phyloP scores from a whole-genome alignment of 1,140 invertebrate genomes.

The Heterodera carotae region DNA sequence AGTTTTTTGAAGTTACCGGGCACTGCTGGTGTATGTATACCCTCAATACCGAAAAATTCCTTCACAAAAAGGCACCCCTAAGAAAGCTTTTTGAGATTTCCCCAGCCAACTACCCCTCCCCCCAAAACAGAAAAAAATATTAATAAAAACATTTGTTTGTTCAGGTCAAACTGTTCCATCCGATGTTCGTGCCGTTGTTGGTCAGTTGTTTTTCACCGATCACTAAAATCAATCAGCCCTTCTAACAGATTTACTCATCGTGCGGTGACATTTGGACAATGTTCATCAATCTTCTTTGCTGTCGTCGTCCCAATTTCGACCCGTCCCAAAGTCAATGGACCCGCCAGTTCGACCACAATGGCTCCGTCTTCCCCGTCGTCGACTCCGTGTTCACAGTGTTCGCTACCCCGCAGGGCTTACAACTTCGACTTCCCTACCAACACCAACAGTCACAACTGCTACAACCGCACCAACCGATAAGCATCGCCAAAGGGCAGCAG shows the following conservation, averaged over 20 bases:
- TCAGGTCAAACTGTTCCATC: conserved; percentile 44
- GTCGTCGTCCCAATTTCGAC: conserved; percentile 37
- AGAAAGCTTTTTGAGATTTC: too few species aligned
- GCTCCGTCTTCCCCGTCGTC: background rate
- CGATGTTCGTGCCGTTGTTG: conserved; percentile 46
- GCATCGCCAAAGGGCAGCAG: background rate
- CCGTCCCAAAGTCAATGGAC: conserved; percentile 18
- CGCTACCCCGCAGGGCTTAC: conserved; percentile 42
- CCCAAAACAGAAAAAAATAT: too few species aligned
- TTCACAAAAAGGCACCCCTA: too few species aligned
- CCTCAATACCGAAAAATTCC: too few species aligned
- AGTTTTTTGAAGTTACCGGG: too few species aligned
- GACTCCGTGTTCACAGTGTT: conserved; percentile 49
- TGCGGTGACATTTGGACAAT: conserved; percentile 52
- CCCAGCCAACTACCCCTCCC: too few species aligned
- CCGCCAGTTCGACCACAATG: conserved; percentile 7
- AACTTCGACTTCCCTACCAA: conserved; percentile 36
- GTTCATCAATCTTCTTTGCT: conserved; percentile 44
- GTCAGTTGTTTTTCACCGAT: conserved; percentile 9
- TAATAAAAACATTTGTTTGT: background rate
- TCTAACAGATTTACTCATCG: conserved; percentile 34
- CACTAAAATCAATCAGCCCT: conserved; percentile 2
- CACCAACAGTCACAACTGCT: conserved; percentile 23
- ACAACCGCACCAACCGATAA: background rate
- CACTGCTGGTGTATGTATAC: too few species aligned